Conservation (phyloP, 2,888 invertebrate genomes). For the Eupithecia tripunctaria region DNA sequence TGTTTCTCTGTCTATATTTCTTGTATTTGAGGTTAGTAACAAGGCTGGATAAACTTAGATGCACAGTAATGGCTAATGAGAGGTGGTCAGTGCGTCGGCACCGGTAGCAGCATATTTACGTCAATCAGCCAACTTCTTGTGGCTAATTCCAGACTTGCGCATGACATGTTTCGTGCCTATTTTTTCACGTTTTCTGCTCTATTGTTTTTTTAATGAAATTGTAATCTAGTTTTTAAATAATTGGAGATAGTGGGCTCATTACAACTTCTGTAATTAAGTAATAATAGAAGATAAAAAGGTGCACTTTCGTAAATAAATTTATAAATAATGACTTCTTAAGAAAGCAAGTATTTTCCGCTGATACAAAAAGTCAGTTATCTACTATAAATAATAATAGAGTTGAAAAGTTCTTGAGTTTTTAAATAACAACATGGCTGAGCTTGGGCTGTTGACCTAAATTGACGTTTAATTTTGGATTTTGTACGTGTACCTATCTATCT, state of each 20-base stretch:
- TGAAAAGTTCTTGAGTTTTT: constrained; percentile 6
- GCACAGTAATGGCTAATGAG: constrained; percentile 28
- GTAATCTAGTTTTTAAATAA: neutral
- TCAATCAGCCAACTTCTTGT: constrained; percentile 19
- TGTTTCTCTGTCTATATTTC: no score
- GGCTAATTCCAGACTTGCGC: constrained; percentile 4
- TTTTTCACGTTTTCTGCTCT: neutral
- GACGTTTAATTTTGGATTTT: constrained; percentile 34
- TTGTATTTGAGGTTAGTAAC: neutral
- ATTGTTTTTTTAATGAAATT: neutral
- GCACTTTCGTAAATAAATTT: neutral
- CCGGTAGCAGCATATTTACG: constrained; percentile 33
- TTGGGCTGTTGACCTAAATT: constrained; percentile 30
- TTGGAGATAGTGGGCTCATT: neutral
- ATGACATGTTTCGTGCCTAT: neutral
- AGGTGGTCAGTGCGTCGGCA: constrained; percentile 23
- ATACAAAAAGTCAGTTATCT: neutral
- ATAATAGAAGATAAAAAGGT: neutral
- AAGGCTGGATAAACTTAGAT: constrained; percentile 11
- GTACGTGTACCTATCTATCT: constrained; percentile 13
- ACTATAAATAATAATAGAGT: constrained; percentile 2
- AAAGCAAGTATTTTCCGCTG: neutral
- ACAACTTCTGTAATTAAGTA: neutral
- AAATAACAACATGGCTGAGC: constrained; percentile 9
- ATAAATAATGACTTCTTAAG: neutral